Conservation (phyloP, 2,113 vertebrate species). For the Micronisus gabar region DNA sequence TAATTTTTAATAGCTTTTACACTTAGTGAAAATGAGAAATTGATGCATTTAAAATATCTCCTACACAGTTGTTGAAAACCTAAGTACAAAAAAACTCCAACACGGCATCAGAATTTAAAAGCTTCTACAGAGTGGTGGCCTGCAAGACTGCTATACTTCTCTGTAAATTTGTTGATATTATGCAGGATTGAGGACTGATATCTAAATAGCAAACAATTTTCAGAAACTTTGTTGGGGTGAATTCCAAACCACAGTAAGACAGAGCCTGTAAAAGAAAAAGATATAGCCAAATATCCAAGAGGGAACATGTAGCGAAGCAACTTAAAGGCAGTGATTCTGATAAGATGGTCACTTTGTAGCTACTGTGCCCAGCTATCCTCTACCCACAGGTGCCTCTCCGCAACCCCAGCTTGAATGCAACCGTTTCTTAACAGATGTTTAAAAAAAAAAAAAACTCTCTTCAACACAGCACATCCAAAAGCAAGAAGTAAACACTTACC, state of each 20-base stretch:
- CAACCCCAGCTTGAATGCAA: background rate
- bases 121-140: background rate
- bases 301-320: background rate
- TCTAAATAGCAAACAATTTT: background rate
- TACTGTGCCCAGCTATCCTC: background rate
- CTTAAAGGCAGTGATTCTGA: background rate
- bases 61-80: background rate
- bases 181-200: background rate
- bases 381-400: fast-evolving
- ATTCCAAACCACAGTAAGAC: background rate
- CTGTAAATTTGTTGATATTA: background rate
- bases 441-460: background rate
- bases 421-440: background rate
- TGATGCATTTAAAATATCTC: background rate
- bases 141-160: background rate
- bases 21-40: background rate
- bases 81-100: background rate
- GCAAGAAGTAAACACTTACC: background rate
- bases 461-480: background rate
- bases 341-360: background rate
- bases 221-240: background rate
- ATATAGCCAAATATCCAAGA: background rate
- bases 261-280: background rate
- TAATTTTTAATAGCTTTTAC: background rate
- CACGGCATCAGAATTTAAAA: background rate